phyloP scores from a whole-genome alignment of 1,140 invertebrate genomes.

The Penaeus vannamei region DNA sequence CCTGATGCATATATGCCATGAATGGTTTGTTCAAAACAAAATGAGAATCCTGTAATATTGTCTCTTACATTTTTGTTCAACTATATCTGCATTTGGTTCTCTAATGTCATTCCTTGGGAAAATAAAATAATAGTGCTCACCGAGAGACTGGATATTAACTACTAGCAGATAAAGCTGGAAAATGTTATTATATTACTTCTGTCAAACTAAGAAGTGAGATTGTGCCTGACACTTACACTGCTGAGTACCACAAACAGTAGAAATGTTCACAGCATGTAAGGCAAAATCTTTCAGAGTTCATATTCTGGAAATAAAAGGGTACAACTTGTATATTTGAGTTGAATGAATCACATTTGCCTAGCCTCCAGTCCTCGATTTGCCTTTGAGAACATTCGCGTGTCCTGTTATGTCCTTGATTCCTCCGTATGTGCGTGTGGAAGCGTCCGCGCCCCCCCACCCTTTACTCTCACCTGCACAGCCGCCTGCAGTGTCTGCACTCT shows the following conservation, averaged over 20 bases:
- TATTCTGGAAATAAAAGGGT: too few species aligned
- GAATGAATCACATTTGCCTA: background rate
- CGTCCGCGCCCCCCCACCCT: slow-evolving; percentile 35
- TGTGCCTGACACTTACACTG: too few species aligned
- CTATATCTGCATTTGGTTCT: background rate
- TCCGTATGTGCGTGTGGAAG: slow-evolving; percentile 41
- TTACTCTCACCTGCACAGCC: slow-evolving; percentile 64
- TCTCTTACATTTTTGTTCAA: background rate
- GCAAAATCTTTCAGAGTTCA: too few species aligned
- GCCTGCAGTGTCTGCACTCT: slow-evolving; percentile 67
- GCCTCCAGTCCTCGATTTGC: slow-evolving; percentile 27
- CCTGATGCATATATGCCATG: too few species aligned
- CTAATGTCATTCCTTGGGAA: slow-evolving; percentile 44
- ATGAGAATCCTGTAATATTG: background rate
- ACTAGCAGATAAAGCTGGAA: background rate
- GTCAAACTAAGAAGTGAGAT: too few species aligned
- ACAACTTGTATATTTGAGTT: too few species aligned
- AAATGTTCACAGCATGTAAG: too few species aligned
- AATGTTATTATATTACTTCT: too few species aligned
- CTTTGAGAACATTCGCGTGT: slow-evolving; percentile 39
- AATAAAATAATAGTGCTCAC: slow-evolving; percentile 30
- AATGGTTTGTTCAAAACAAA: background rate
- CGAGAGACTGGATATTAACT: slow-evolving; percentile 38
- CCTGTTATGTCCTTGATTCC: slow-evolving; percentile 46
- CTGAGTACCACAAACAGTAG: too few species aligned